A percentile compares a stretch with the other conserved stretches of the same genome.
Evolutionary conservation across 2,888 invertebrate species (phyloP).

Genomic region (Eilema depressum): DNA sequence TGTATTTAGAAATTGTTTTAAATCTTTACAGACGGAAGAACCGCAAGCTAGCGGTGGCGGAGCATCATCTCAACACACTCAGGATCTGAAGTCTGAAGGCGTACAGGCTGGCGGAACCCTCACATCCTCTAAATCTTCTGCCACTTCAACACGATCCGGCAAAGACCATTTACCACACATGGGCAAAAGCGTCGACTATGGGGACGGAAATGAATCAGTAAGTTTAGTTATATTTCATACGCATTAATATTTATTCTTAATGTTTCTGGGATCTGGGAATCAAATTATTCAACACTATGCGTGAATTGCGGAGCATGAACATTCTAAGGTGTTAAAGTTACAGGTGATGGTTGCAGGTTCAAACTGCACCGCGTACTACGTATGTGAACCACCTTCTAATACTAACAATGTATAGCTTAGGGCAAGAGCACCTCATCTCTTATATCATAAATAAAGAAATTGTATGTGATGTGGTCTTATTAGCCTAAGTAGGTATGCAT

Average conservation of each 20-base stretch:
- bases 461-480: no score
- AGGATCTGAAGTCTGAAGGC: constrained; percentile 91
- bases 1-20: background rate
- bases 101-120: constrained; percentile 94
- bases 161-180: constrained; percentile 85
- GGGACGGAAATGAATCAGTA: constrained; percentile 89
- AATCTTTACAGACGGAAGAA: constrained; percentile 73
- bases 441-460: background rate
- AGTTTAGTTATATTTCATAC: constrained; percentile 29
- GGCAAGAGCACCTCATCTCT: background rate
- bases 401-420: background rate
- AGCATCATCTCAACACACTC: constrained; percentile 68
- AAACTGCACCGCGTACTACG: background rate
- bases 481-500: background rate
- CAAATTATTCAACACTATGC: background rate
- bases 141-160: constrained; percentile 86
- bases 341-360: background rate
- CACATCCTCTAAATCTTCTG: constrained; percentile 88
- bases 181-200: constrained; percentile 89
- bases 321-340: background rate
- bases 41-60: constrained; percentile 73
- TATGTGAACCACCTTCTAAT: background rate
- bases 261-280: background rate
- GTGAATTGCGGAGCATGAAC: no score
- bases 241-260: background rate